Conservation (phyloP, 2,888 invertebrate species). For the Bimastos eiseni region DNA sequence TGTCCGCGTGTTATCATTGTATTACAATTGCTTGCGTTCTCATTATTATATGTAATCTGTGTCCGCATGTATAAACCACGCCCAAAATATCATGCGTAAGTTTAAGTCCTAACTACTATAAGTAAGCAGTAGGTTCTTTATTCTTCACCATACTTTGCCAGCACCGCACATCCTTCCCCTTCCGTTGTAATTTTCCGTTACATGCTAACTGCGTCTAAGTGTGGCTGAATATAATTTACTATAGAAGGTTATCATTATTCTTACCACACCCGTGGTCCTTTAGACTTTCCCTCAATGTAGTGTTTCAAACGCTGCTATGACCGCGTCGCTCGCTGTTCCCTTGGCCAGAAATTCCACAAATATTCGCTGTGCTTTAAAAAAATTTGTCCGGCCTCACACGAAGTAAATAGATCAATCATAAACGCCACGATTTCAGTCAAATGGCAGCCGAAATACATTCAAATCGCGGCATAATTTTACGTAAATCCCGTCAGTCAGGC, state of each 20-base stretch:
- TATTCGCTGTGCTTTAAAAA: not conserved
- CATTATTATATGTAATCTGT: too few species aligned
- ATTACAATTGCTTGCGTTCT: too few species aligned
- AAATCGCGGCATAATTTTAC: constrained; percentile 1
- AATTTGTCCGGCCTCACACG: not conserved
- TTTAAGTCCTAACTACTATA: too few species aligned
- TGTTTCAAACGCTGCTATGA: constrained; percentile 3
- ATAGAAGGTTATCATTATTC: not conserved
- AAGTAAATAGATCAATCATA: not conserved
- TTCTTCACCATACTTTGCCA: too few species aligned
- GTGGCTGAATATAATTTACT: not conserved
- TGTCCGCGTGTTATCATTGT: too few species aligned
- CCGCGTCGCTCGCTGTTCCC: not conserved
- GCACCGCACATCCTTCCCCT: not conserved
- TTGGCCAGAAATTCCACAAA: not conserved
- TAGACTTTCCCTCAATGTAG: not conserved
- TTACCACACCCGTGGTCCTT: constrained; percentile 13
- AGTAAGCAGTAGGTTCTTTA: not conserved
- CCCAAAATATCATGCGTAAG: too few species aligned
- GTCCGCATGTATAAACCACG: too few species aligned
- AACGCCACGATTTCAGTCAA: not conserved
- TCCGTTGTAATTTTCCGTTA: not conserved
- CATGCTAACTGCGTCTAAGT: not conserved
- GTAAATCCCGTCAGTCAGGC: not conserved
- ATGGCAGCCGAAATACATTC: not conserved